Conservation (phyloP, 2,888 invertebrate genomes). For the Rhagium mordax region DNA sequence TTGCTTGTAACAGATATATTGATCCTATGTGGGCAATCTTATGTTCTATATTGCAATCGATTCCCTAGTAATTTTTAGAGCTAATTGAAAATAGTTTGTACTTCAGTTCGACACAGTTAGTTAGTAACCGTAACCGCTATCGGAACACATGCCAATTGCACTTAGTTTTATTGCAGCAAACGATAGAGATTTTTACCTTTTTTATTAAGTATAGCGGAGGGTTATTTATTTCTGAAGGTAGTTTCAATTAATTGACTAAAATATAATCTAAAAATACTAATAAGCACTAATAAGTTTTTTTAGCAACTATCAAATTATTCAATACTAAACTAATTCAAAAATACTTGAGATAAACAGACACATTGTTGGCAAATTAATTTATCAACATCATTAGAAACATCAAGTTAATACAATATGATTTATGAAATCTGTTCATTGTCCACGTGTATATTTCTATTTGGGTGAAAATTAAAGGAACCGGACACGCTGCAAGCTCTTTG, state of each 20-base stretch:
- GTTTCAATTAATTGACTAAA: neutral
- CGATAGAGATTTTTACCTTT: neutral
- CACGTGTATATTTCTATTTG: too few species aligned
- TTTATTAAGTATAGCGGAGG: neutral
- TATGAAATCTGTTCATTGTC: too few species aligned
- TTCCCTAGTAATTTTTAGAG: neutral
- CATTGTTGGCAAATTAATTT: too few species aligned
- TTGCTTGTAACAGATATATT: neutral
- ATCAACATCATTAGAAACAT: too few species aligned
- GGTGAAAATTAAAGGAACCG: too few species aligned
- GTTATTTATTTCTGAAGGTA: neutral
- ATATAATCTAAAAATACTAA: too few species aligned
- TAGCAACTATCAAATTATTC: too few species aligned
- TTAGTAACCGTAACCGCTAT: neutral
- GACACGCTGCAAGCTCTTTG: too few species aligned
- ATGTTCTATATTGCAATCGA: neutral
- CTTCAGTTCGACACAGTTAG: neutral
- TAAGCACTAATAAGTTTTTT: too few species aligned
- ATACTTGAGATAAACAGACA: too few species aligned
- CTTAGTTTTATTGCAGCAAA: neutral
- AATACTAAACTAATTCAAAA: too few species aligned
- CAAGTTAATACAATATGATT: too few species aligned
- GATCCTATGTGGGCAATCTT: neutral
- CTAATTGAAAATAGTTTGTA: neutral
- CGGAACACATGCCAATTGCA: neutral